Evolutionary conservation across 35 echinoderm and acorn worm species (phyloP).

Genomic region (Apostichopus japonicus): DNA sequence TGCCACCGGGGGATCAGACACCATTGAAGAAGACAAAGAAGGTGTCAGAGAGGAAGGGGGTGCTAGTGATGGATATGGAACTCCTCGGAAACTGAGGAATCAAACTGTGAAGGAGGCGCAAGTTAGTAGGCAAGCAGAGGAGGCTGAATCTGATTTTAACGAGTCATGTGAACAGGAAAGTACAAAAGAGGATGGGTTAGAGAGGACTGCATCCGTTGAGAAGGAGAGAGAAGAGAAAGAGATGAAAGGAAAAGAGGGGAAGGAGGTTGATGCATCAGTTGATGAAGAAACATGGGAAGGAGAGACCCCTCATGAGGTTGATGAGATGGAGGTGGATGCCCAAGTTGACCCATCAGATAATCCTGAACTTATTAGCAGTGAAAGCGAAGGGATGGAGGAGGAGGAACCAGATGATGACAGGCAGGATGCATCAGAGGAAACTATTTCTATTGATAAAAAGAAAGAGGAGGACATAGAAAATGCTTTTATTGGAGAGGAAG

Average conservation of each 20-base stretch:
- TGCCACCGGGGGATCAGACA: neutral
- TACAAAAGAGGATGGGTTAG: neutral
- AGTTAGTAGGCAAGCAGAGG: neutral
- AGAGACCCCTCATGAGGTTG: neutral
- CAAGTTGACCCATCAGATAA: neutral
- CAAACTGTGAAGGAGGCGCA: neutral
- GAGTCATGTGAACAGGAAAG: neutral
- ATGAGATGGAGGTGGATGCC: neutral
- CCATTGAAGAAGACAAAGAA: neutral
- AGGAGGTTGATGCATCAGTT: neutral
- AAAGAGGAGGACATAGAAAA: neutral
- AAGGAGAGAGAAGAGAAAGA: neutral
- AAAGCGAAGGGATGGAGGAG: neutral
- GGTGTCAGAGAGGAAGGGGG: neutral
- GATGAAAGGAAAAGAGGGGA: neutral
- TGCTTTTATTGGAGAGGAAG: too few species aligned
- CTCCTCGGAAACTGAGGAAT: neutral
- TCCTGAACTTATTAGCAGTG: neutral
- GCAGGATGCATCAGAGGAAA: neutral
- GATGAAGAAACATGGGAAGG: neutral
- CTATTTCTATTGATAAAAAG: neutral
- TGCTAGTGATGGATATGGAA: neutral
- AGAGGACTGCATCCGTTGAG: neutral
- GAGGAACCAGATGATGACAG: neutral
- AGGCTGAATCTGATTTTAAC: neutral